These are phyloP conservation scores for Cyclina sinensis DNA, from an alignment of 1,140 invertebrate genomes.

Conservation along the genomic window DNA sequence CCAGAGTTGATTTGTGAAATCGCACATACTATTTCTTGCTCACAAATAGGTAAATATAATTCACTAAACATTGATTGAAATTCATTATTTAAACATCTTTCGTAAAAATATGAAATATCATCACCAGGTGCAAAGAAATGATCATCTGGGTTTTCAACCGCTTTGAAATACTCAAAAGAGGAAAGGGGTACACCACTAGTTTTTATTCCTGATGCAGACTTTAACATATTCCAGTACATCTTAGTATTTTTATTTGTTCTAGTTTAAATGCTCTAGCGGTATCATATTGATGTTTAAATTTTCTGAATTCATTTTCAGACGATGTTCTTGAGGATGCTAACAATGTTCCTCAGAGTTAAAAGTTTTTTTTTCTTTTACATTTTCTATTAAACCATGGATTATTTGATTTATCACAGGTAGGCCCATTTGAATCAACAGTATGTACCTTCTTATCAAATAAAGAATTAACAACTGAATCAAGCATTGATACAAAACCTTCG, in stretches of 20 bases:
- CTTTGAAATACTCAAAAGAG: background rate
- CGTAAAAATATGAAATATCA: background rate
- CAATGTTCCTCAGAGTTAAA: background rate
- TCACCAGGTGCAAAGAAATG: constrained; percentile 2
- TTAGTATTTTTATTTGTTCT: background rate
- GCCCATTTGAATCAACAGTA: background rate
- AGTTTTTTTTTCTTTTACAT: background rate
- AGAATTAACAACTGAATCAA: background rate
- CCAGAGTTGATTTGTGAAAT: background rate
- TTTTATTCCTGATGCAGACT: background rate
- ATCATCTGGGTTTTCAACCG: background rate
- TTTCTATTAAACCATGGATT: background rate
- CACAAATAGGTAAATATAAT: background rate
- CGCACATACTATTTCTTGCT: background rate
- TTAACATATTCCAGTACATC: constrained; percentile 46
- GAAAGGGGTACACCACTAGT: background rate
- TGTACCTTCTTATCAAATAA: background rate
- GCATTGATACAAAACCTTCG: background rate
- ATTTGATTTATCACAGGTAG: background rate
- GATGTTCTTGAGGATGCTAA: too few species aligned
- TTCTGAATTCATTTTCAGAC: background rate
- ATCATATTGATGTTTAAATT: background rate
- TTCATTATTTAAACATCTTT: background rate
- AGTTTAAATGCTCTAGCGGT: background rate
- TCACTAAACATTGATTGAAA: background rate